These are phyloP conservation scores for Drosophila neutralis DNA, from an alignment of 2,888 invertebrate genomes.

Conservation along the genomic window DNA sequence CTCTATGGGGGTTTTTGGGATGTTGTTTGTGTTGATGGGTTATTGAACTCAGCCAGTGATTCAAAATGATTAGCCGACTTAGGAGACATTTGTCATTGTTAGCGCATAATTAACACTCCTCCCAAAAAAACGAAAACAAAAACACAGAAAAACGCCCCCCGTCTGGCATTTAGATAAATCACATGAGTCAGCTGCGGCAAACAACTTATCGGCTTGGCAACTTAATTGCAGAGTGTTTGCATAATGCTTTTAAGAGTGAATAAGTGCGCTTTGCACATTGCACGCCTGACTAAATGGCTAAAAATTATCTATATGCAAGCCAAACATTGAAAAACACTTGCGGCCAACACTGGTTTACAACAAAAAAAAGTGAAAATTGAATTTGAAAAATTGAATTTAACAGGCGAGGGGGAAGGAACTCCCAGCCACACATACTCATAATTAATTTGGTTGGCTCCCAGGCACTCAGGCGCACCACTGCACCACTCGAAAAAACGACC, in stretches of 20 bases:
- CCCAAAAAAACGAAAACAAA: conserved; percentile 11
- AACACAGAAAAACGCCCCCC: conserved; percentile 34
- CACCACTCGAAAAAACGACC: conserved; percentile 17
- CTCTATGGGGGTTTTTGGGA: conserved; percentile 11
- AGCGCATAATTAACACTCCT: conserved; percentile 71
- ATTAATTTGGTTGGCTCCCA: conserved; percentile 78
- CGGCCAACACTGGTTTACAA: conserved; percentile 36
- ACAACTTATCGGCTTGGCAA: conserved; percentile 42
- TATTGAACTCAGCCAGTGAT: conserved; percentile 23
- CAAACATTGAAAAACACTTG: conserved; percentile 79
- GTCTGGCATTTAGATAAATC: conserved; percentile 66
- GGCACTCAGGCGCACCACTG: conserved; percentile 12
- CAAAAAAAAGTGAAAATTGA: conserved; percentile 65
- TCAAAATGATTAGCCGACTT: conserved; percentile 41
- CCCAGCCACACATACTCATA: conserved; percentile 72
- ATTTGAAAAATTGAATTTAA: conserved; percentile 44
- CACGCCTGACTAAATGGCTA: conserved; percentile 64
- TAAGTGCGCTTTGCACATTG: conserved; percentile 56
- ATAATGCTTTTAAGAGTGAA: conserved; percentile 70
- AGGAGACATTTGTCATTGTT: conserved; percentile 72
- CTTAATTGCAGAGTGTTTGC: conserved; percentile 78
- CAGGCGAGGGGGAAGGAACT: neutral
- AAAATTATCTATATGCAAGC: conserved; percentile 71
- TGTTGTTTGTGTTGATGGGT: conserved; percentile 1
- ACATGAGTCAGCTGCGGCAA: conserved; percentile 31